phyloP scores from a whole-genome alignment of 2,113 vertebrate genomes.

The Muntiacus muntjak region DNA sequence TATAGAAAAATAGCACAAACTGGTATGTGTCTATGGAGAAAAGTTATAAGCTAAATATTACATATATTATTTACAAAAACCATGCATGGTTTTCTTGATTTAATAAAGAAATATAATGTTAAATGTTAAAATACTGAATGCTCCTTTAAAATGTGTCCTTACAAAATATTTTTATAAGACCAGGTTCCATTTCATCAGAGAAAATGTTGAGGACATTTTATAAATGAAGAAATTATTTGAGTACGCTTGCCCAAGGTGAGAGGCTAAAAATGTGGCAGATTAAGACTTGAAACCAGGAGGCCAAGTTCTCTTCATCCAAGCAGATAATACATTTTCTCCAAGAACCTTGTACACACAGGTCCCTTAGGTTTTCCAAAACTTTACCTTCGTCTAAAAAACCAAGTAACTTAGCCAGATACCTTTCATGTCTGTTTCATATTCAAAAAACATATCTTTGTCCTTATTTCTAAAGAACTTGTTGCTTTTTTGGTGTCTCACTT shows the following conservation, averaged over 20 bases:
- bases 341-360: accelerated
- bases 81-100: background rate
- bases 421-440: background rate
- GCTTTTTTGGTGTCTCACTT: background rate
- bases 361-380: background rate
- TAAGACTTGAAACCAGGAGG: background rate
- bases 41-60: background rate
- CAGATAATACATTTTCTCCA: background rate
- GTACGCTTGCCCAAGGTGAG: background rate
- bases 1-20: background rate
- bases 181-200: background rate
- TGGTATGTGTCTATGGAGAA: background rate
- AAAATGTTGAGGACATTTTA: background rate
- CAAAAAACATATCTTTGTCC: background rate
- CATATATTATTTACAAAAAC: background rate
- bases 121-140: background rate
- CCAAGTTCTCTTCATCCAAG: background rate
- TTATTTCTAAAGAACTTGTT: background rate
- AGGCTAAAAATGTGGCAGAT: background rate
- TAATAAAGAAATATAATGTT: background rate
- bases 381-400: background rate
- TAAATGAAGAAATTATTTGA: background rate
- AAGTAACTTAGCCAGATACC: background rate
- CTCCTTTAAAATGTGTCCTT: background rate
- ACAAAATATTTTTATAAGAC: background rate